Base-by-base conservation (phyloP, 2,888 invertebrate species). In the Callosobruchus maculatus region DNA sequence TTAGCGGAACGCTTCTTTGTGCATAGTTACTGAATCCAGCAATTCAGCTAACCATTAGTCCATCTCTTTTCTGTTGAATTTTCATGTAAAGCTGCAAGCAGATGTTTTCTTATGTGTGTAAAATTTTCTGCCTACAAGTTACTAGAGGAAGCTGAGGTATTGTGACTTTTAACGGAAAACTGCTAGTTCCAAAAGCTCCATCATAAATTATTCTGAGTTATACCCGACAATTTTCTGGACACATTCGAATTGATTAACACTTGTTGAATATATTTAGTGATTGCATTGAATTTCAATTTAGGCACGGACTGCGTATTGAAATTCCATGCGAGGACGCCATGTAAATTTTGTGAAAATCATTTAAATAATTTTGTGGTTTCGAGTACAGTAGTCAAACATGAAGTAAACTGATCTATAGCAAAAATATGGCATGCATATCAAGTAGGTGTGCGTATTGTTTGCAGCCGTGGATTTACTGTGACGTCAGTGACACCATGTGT, bases 321-420 rank as follows among this genome's bases (percentile, higher is more conserved):
- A 75, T 75, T 72, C 75, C 22, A 71, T 22, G 66, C 73, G 69
- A n/a, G 22, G 67, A 22, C 22, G 22, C 72, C 68, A 67, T 71
- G 71, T 71, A 66, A 68, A 71, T 75, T 75, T 75, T 70, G 75
- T 71, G 73, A 75, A 75, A 75, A 73, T 73, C 71, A 75, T 75
- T 75, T 75, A 75, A 75, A 75, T 75, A 75, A 73, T 75, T 74
- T 75, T 73, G 75, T 75, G 75, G 73, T 75, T 75, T 75, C 75
- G 69, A 70, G 71, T 73, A 73, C 73, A 72, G 71, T 66, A 71
- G 75, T 70, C 73, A 73, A 73, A 75, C 71, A 73, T 66, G 73
- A 75, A 68, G 73, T 68, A 67, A 26, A 73, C 71, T 68, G 73
- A 75, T 75, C 75, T 75, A 71, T 73, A 73, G 73, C 73, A 71